phyloP scores from a whole-genome alignment of 2,888 invertebrate species.

The Mythimna albipuncta region DNA sequence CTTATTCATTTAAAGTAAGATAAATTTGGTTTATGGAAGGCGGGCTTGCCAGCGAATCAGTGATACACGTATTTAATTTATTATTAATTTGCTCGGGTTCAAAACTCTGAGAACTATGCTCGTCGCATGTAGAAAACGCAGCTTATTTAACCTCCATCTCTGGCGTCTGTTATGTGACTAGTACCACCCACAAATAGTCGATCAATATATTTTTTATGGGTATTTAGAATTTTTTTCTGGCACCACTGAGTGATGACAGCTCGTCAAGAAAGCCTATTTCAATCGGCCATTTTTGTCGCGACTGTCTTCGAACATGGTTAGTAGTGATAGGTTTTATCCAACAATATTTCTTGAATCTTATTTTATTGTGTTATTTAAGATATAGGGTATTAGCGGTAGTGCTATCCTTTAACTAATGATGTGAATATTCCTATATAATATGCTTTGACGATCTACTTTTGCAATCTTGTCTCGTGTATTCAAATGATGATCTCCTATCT shows the following conservation, averaged over 20 bases:
- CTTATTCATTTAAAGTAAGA: no score
- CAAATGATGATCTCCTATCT: slow-evolving; percentile 92
- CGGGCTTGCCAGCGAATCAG: no score
- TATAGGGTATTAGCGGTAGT: not conserved
- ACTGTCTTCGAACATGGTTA: slow-evolving; percentile 82
- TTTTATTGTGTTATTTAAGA: not conserved
- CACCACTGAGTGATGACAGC: slow-evolving; percentile 8
- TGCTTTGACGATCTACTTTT: no score
- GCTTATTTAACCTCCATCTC: no score
- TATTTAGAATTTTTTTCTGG: slow-evolving; percentile 11
- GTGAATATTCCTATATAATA: slow-evolving; percentile 8
- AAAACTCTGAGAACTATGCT: no score
- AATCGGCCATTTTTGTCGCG: slow-evolving; percentile 88
- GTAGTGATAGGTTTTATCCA: slow-evolving; percentile 60
- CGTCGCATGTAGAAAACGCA: no score
- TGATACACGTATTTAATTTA: no score
- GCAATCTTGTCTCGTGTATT: slow-evolving; percentile 45
- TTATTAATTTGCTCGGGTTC: no score
- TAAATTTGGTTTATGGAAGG: no score
- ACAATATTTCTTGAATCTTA: slow-evolving; percentile 13
- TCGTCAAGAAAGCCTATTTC: slow-evolving; percentile 3
- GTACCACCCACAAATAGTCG: no score
- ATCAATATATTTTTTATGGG: slow-evolving; percentile 8
- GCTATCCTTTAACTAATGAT: not conserved
- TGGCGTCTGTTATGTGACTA: no score